These are phyloP conservation scores for Achroia grisella DNA, from an alignment of 1,140 invertebrate species.

Conservation along the genomic window DNA sequence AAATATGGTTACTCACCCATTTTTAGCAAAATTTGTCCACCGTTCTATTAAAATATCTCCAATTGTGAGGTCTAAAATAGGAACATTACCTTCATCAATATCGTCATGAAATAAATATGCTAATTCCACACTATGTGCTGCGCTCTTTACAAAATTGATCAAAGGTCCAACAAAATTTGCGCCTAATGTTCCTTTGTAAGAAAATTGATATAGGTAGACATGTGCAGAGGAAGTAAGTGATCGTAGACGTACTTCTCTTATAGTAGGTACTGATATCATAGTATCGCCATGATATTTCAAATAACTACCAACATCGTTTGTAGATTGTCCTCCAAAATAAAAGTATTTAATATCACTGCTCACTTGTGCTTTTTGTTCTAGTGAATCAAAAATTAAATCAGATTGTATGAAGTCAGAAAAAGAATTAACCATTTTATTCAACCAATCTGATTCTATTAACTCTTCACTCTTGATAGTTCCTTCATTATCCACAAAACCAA, in stretches of 20 bases:
- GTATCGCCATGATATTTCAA: constrained; percentile 52
- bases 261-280: constrained; percentile 50
- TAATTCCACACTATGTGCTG: constrained; percentile 51
- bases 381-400: constrained; percentile 38
- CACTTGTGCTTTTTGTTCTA: constrained; percentile 19
- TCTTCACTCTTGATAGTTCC: constrained; percentile 51
- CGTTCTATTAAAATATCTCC: constrained; percentile 48
- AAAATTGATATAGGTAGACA: constrained; percentile 59
- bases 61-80: constrained; percentile 29
- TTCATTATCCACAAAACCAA: constrained; percentile 58
- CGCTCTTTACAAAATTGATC: constrained; percentile 17
- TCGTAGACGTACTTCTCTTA: constrained; percentile 45
- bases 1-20: constrained; percentile 29
- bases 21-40: constrained; percentile 61
- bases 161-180: constrained; percentile 28
- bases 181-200: constrained; percentile 43
- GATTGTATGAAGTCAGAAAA: constrained; percentile 50
- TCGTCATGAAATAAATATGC: constrained; percentile 46
- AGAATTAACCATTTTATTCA: constrained; percentile 41
- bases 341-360: constrained; percentile 29
- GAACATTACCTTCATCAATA: constrained; percentile 3
- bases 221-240: constrained; percentile 16
- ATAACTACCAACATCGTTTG: constrained; percentile 30
- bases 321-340: constrained; percentile 34
- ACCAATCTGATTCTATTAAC: constrained; percentile 35